Conservation (phyloP, 2,113 vertebrate species). For the Cephalophus harveyi region DNA sequence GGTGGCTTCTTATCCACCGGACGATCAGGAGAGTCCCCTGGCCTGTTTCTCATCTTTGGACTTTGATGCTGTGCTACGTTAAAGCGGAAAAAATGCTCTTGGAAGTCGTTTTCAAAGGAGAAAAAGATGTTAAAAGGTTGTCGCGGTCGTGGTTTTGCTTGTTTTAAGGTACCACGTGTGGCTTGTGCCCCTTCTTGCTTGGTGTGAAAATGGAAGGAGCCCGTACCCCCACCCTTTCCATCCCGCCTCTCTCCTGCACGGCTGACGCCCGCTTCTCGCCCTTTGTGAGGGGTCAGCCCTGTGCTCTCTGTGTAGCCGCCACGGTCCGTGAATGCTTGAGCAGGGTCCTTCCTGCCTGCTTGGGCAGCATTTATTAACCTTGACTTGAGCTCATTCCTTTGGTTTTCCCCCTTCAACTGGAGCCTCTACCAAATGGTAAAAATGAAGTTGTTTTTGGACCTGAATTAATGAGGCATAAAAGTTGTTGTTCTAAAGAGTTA, state of each 20-base stretch:
- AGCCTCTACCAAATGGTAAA: not conserved
- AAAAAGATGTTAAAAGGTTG: not conserved
- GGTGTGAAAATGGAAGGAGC: not conserved
- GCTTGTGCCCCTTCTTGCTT: not conserved
- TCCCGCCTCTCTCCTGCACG: not conserved
- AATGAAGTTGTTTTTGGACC: not conserved
- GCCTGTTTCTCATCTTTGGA: not conserved
- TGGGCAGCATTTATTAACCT: not conserved
- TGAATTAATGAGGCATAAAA: not conserved
- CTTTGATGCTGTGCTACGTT: not conserved
- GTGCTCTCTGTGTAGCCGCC: not conserved
- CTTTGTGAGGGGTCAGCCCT: not conserved
- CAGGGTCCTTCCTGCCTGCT: not conserved
- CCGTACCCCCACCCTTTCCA: too few relatives aligned
- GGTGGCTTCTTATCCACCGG: not conserved
- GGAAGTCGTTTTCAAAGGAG: not conserved
- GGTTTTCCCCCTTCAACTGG: not conserved
- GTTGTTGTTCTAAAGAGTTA: not conserved
- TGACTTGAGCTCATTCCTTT: not conserved
- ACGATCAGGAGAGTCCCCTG: not conserved
- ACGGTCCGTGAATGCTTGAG: not conserved
- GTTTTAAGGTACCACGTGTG: not conserved
- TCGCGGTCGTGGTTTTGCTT: not conserved
- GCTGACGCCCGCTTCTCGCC: not conserved
- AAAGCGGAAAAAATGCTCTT: not conserved